Evolutionary conservation across 1,140 invertebrate genomes (phyloP), one percentile per base, ranked within the genome.

Genomic region (Oreohelix idahoensis): DNA sequence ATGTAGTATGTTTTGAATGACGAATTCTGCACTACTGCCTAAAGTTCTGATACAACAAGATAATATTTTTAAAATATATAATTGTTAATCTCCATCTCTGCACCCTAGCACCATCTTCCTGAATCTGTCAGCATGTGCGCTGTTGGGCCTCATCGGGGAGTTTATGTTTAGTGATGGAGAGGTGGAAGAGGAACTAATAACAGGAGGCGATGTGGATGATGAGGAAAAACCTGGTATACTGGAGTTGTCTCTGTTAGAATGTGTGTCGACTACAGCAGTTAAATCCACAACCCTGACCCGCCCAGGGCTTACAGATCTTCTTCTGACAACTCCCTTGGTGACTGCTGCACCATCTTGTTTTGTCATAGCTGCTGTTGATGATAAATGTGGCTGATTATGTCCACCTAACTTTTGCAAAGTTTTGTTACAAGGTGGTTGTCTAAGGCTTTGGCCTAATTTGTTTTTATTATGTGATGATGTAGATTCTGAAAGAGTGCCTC

Each of bases 61-160:
- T 58, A 58, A 49, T 17, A 49, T 49, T 23, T 58, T 11, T n/a
- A 15, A 58, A 20, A 15, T 2, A 58, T 20, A 58, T n/a, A 58
- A 58, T 77, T 35, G 42, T 82, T 51, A 82, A 1, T 82, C 80
- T 66, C 78, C 78, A 76, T 90, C 88, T 73, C 88, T 69, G 74
- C 87, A 88, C 23, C 87, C 82, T 70, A 87, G 38, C 1, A 90
- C 88, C 89, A 90, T 89, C 76, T 82, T 85, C 51, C 89, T 81
- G 73, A 90, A 89, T 69, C 88, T 76, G 32, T 87, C 81, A 53
- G 74, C 74, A 35, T 76, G 74, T n/a, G 88, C 89, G 53, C 88
- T 88, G 45, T 82, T 81, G 35, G 88, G 88, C 70, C 89, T 78
- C 45, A 73, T n/a, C 15, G 51, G 0, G 23, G 45, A 39, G 26